Percentiles rank a stretch among this genome's conserved stretches.
Evolutionary conservation across 1,140 invertebrate genomes (phyloP).

Genomic region (Steinernema feltiae): DNA sequence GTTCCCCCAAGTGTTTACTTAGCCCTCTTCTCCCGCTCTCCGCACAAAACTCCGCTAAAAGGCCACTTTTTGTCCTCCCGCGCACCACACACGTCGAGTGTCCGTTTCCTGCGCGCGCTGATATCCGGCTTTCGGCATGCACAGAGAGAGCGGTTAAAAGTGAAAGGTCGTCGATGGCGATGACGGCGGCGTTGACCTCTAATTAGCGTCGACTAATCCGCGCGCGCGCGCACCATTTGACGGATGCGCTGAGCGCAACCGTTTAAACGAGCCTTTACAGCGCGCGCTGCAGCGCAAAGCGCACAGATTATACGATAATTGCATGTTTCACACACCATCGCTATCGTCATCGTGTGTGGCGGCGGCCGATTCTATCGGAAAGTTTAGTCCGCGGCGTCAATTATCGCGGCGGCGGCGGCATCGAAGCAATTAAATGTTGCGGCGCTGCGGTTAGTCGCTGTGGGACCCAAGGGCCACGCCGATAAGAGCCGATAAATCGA

Average conservation of each 20-base stretch:
- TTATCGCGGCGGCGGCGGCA: background rate
- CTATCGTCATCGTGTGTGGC: too few species aligned
- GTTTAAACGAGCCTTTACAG: slow-evolving; percentile 5
- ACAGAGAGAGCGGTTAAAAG: background rate
- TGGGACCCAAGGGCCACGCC: background rate
- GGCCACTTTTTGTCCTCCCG: background rate
- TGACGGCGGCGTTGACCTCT: background rate
- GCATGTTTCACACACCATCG: background rate
- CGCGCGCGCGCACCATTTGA: too few species aligned
- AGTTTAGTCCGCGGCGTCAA: background rate
- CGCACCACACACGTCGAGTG: background rate
- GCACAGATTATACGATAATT: slow-evolving; percentile 12
- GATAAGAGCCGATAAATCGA: too few species aligned
- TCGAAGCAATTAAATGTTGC: background rate
- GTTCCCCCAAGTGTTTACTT: too few species aligned
- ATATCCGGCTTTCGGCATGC: slow-evolving; percentile 6
- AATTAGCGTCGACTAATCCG: slow-evolving; percentile 13
- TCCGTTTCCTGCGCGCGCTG: background rate
- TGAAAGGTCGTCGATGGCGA: background rate
- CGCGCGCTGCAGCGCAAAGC: background rate
- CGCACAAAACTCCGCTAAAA: too few species aligned
- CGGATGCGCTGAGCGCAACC: slow-evolving; percentile 3
- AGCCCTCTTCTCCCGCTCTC: too few species aligned
- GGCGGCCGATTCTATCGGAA: background rate
- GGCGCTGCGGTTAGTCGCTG: background rate